These are phyloP conservation scores for Poeciliopsis gracilis DNA, from an alignment of 2,797 vertebrate genomes.

Conservation along the genomic window DNA sequence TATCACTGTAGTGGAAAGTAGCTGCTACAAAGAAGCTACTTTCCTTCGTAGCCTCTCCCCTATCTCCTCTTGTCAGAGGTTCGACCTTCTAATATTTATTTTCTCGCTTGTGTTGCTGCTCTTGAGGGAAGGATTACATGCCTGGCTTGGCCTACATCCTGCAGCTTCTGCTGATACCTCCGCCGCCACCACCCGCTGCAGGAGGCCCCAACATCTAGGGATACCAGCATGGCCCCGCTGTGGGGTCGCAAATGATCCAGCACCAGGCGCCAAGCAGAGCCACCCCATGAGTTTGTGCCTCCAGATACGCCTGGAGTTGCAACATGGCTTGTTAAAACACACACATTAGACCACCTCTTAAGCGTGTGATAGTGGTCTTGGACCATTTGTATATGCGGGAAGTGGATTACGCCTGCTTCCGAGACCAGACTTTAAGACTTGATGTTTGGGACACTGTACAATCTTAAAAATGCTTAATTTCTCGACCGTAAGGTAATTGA, in stretches of 20 bases:
- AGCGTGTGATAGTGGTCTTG: background rate
- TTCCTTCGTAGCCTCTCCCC: slow-evolving; percentile 33
- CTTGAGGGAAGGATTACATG: slow-evolving; percentile 70
- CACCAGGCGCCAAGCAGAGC: slow-evolving; percentile 71
- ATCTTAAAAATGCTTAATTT: background rate
- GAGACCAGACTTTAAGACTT: background rate
- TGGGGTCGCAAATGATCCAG: slow-evolving; percentile 76
- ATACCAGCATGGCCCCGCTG: slow-evolving; percentile 74
- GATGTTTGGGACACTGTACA: background rate
- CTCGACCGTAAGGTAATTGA: background rate
- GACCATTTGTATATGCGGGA: background rate
- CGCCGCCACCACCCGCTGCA: slow-evolving; percentile 69
- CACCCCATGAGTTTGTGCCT: slow-evolving; percentile 32
- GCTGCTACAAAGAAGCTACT: too few relatives aligned
- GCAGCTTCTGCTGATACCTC: slow-evolving; percentile 46
- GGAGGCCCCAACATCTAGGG: slow-evolving; percentile 37
- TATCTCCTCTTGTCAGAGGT: slow-evolving; percentile 37
- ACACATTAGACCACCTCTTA: slow-evolving; percentile 3
- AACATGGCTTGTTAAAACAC: slow-evolving; percentile 13
- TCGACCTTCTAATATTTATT: slow-evolving; percentile 70
- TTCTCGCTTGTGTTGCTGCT: slow-evolving; percentile 62
- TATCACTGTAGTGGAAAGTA: background rate
- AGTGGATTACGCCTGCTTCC: background rate
- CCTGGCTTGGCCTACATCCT: slow-evolving; percentile 71
- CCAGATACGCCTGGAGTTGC: slow-evolving; percentile 1